Base-by-base conservation (phyloP, 2,797 vertebrate species). In the Eleutherodactylus coqui region DNA sequence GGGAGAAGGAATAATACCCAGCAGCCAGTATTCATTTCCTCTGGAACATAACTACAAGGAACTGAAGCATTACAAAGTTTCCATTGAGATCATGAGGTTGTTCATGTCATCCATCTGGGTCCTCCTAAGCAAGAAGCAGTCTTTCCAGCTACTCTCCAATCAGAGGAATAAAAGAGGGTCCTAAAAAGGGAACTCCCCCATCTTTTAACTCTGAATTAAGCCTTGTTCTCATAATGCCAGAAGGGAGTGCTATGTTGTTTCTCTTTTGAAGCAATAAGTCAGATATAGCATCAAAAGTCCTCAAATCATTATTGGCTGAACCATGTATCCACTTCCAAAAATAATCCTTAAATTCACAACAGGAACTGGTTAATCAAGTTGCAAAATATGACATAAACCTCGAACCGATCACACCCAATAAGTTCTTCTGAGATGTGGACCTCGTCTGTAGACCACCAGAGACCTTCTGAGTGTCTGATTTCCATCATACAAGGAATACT, bases 361-460 rank as follows among this genome's bases (percentile, higher is more conserved):
- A 43, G 38, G 21, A 41, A 38, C 45, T 36, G 47, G 4, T 36
- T 27, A 27, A n/a, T 4, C n/a, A 70, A 49, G 9, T 73, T 27
- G 29, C 16, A 72, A 29, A 41, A 32, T 24, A 58, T 58, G 49
- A 83, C 51, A 73, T 83, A 75, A 60, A 45, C n/a, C 5, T 47
- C 45, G 41, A 32, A 3, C 4, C 27, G 1, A 64, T 47, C 58
- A 21, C 8, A 64, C n/a, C 55, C 38, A 29, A 38, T 27, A 9
- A n/a, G 21, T n/a, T 41, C 10, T 14, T 43, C 13, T 10, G 53
- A 27, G 7, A 27, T 0, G 2, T n/a, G 38, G 5, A n/a, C 29
- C 10, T 36, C 4, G 78, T 80, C n/a, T 32, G 7, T 64, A 64
- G 58, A 32, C 55, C 78, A 27, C 69, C 43, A 24, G 16, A 41